Evolutionary conservation across 2,888 invertebrate species (phyloP).

Genomic region (Baccha elongata): DNA sequence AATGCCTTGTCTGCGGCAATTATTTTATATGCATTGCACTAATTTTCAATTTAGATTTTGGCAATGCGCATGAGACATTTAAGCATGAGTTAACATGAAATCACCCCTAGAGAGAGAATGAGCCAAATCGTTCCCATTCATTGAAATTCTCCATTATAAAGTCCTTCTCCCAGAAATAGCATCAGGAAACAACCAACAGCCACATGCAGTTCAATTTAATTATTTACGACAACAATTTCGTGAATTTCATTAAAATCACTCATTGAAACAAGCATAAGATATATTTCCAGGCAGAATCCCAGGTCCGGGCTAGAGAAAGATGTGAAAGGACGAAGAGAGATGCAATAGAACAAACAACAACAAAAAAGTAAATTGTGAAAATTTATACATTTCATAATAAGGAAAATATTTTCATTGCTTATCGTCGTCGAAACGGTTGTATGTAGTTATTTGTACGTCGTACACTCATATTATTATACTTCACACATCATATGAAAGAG

Average conservation of each 20-base stretch:
- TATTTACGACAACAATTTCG: constrained; percentile 80
- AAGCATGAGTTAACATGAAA: constrained; percentile 48
- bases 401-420: constrained; percentile 74
- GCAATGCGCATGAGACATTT: constrained; percentile 57
- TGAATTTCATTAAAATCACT: constrained; percentile 79
- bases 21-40: constrained; percentile 56
- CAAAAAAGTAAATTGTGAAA: constrained; percentile 46
- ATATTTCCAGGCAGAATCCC: not conserved
- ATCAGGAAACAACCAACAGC: constrained; percentile 15
- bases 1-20: constrained; percentile 35
- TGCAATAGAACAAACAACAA: constrained; percentile 3
- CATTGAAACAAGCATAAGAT: constrained; percentile 69
- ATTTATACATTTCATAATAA: constrained; percentile 70
- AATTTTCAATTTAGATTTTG: constrained; percentile 64
- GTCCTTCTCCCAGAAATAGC: constrained; percentile 11
- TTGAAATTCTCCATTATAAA: not conserved
- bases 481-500: constrained; percentile 47
- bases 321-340: not conserved
- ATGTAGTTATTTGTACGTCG: constrained; percentile 15
- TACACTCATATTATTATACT: constrained; percentile 28
- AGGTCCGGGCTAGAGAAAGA: no score
- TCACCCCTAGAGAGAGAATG: constrained; percentile 7
- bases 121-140: not conserved
- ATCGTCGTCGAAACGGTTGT: constrained; percentile 46
- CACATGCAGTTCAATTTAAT: constrained; percentile 77